Percentiles rank a stretch among this genome's conserved stretches.
These are phyloP conservation scores for Gymnosoma rotundatum DNA, from an alignment of 2,888 invertebrate genomes.

Conservation along the genomic window DNA sequence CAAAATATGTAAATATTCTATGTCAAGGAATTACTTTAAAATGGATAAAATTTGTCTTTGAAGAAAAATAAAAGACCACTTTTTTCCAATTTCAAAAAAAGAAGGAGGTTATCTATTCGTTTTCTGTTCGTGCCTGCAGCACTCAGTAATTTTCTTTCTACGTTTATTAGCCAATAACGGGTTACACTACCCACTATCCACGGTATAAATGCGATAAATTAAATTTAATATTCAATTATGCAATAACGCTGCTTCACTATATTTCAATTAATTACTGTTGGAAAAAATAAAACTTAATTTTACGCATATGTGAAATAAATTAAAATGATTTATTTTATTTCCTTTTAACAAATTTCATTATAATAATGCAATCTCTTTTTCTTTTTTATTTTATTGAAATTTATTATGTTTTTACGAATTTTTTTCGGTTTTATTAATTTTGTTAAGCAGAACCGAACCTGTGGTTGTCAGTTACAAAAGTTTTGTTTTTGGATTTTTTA, in stretches of 20 bases:
- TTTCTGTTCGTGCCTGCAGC: no score
- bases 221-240: background rate
- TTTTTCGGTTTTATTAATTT: conserved; percentile 45
- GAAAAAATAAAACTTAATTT: conserved; percentile 39
- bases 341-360: conserved; percentile 32
- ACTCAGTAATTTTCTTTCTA: no score
- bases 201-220: no score
- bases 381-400: conserved; percentile 65
- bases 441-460: conserved; percentile 34
- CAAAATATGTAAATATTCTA: no score
- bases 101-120: no score
- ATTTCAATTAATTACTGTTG: conserved; percentile 47
- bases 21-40: no score
- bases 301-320: conserved; percentile 55
- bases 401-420: conserved; percentile 63
- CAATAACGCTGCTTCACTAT: background rate
- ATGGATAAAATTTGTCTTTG: no score
- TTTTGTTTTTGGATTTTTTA: conserved; percentile 18
- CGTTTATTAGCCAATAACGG: no score
- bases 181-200: no score
- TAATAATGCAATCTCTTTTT: conserved; percentile 46
- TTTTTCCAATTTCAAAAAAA: no score
- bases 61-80: no score
- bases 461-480: conserved; percentile 64
- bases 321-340: conserved; percentile 53